Evolutionary conservation across 2,797 vertebrate genomes (phyloP).

Genomic region (Anguilla anguilla): DNA sequence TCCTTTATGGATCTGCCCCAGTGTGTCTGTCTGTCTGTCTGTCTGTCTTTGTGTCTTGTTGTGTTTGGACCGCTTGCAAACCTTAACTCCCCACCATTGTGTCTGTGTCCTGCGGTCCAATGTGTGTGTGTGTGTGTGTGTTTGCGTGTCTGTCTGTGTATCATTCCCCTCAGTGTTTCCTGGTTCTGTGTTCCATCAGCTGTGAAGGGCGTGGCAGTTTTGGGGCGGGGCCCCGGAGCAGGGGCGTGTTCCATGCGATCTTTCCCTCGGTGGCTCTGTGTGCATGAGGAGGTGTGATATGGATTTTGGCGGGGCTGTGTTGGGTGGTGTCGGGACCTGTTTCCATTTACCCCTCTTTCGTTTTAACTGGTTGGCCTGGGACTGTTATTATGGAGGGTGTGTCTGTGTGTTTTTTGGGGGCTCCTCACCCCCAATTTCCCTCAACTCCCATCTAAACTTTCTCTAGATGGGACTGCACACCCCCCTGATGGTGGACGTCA

Average conservation of each 20-base stretch:
- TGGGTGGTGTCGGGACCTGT: slow-evolving; percentile 59
- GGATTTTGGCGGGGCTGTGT: slow-evolving; percentile 52
- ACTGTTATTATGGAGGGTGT: slow-evolving; percentile 47
- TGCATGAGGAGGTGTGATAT: slow-evolving; percentile 29
- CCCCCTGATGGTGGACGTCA: slow-evolving; percentile 50
- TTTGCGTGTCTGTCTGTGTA: slow-evolving; percentile 29
- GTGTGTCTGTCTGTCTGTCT: slow-evolving; percentile 38
- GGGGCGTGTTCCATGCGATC: slow-evolving; percentile 44
- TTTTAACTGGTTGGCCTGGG: slow-evolving; percentile 56
- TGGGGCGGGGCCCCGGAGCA: slow-evolving; percentile 39
- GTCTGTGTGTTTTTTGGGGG: slow-evolving; percentile 40
- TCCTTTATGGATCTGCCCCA: slow-evolving; percentile 24
- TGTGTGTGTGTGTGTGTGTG: neutral
- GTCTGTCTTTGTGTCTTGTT: neutral
- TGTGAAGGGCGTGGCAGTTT: slow-evolving; percentile 29
- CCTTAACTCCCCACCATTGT: slow-evolving; percentile 16
- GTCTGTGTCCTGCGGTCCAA: neutral
- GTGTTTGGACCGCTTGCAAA: slow-evolving; percentile 23
- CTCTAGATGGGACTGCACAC: slow-evolving; percentile 55
- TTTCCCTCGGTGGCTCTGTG: slow-evolving; percentile 37
- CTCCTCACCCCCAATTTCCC: slow-evolving; percentile 32
- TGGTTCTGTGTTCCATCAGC: neutral
- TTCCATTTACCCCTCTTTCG: slow-evolving; percentile 43
- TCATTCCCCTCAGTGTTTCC: slow-evolving; percentile 32
- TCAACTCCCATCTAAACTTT: slow-evolving; percentile 54